Evolutionary conservation across 1,140 invertebrate genomes (phyloP).

Genomic region (Drosophila ironensis): DNA sequence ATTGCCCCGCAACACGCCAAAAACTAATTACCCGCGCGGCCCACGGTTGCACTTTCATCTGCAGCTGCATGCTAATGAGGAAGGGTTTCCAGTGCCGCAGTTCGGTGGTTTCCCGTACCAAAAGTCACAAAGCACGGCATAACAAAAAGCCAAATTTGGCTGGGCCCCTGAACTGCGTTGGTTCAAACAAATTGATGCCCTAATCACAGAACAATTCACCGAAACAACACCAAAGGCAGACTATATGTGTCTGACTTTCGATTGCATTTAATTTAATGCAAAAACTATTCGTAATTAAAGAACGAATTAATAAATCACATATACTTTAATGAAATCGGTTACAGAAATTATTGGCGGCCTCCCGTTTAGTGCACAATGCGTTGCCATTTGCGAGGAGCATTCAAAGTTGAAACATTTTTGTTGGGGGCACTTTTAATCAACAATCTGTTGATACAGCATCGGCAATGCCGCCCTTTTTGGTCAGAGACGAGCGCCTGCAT

Average conservation of each 20-base stretch:
- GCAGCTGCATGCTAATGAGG: slow-evolving; percentile 44
- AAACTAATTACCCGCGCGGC: slow-evolving; percentile 64
- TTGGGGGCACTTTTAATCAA: slow-evolving; percentile 74
- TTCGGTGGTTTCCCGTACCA: not conserved
- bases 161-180: no score
- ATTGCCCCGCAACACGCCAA: slow-evolving; percentile 65
- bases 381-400: slow-evolving; percentile 9
- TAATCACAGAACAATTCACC: no score
- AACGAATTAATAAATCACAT: no score
- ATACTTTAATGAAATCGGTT: no score
- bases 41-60: slow-evolving; percentile 43
- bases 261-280: no score
- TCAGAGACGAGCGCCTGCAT: slow-evolving; percentile 2
- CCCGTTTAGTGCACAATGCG: no score
- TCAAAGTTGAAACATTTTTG: slow-evolving; percentile 43
- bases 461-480: not conserved
- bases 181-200: not conserved
- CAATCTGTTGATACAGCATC: slow-evolving; percentile 70
- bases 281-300: no score
- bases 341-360: no score
- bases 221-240: no score
- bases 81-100: not conserved
- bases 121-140: slow-evolving; percentile 6
- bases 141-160: not conserved
- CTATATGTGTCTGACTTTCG: no score